Base-by-base conservation (phyloP, 2,888 invertebrate genomes). In the Brachyptera risi region DNA sequence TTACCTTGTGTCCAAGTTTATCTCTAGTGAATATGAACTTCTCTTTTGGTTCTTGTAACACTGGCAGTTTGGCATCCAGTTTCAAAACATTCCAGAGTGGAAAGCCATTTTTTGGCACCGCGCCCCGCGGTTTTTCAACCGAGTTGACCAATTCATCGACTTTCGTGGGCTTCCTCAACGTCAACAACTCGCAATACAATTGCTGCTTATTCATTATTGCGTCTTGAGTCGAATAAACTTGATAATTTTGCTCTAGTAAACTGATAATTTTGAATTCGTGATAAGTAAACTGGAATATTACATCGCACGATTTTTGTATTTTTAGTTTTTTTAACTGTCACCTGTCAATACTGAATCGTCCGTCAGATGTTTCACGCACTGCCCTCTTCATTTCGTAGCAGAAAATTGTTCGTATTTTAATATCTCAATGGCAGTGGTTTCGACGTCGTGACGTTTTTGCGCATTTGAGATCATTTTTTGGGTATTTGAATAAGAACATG, bases 41-140 rank as follows among this genome's bases (percentile, higher is more conserved):
- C 1, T 79, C 80, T 21, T 70, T 71, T 0, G 82, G 81, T 72
- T 78, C 78, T 68, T 78, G 78, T 15, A 81, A 77, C 60, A 80
- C 75, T 1, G 82, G 81, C 58, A 82, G 70, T 68, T 82, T 82
- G 61, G 75, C 71, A 66, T 82, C 81, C 68, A 82, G 67, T 0
- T 80, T 79, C 2, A 82, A 72, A 40, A 71, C 73, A 61, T 76
- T 75, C 83, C 83, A 83, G 60, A 77, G 60, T 1, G 82, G 82
- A 21, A 82, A 70, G 1, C 78, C 79, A 73, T 76, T 76, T 65
- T 76, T 76, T 1, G 80, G 80, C 1, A 80, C 77, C 1, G 78
- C 74, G 24, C 76, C 70, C 40, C 71, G 62, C 0, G 80, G 80
- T 64, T 78, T 78, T 1, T 79, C 79, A 49, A 80, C 72, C 0